Evolutionary conservation across 2,888 invertebrate species (phyloP), one percentile per base, ranked within the genome.

Genomic region (Polia nebulosa): DNA sequence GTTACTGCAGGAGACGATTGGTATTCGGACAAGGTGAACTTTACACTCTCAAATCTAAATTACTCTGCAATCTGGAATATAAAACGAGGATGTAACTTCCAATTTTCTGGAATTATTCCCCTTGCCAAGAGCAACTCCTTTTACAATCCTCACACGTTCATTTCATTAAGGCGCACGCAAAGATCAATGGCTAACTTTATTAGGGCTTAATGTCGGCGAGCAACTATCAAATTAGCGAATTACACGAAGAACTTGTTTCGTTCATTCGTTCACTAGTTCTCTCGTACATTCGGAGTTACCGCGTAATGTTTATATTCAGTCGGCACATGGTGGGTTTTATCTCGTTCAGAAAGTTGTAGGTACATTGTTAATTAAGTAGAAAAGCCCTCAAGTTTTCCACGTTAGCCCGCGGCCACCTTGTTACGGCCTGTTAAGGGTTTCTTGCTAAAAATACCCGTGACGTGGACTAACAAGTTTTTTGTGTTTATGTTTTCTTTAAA

Each of bases 321-420:
- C 76, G 82, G 86, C 80, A 83, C 82, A 85, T 83, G 77, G 85
- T 81, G 80, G 89, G 89, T 89, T 91, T 89, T 91, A 90, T 91
- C 90, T 88, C 77, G 79, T 80, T 81, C 81, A 73, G 70, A 86
- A 91, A 92, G 90, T 92, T 92, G 87, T 90, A 41, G n/a, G 39
- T 41, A 41, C 39, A 87, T 87, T 90, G 90, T 92, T 94, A 93
- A 94, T 93, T 94, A 93, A 90, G 87, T 88, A 84, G 87, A 88
- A 90, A 90, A 91, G 84, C 82, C 84, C 85, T 89, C 87, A 88
- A 91, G 91, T 88, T 92, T 90, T 91, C 87, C 92, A 90, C 92
- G 93, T 89, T 87, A 87, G 86, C 92, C 93, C 91, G 82, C 85
- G 75, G 93, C 80, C 82, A 88, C 89, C 91, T 92, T 90, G 92